Percentiles rank a stretch among this genome's conserved stretches.
Conservation (phyloP, 2,797 vertebrate genomes). For the Squalus acanthias region DNA sequence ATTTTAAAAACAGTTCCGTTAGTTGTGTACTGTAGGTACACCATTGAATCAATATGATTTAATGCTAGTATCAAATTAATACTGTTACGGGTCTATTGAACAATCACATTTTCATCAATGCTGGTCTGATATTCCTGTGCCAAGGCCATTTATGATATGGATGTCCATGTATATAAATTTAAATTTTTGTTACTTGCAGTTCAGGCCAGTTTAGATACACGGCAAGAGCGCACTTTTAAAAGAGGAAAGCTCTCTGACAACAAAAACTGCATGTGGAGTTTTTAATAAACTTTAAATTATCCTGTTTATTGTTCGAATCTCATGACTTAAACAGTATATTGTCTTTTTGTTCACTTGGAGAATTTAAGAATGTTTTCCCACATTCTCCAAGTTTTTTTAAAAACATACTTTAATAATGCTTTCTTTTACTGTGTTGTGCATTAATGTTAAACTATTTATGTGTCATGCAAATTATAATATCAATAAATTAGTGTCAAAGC, state of each 20-base stretch:
- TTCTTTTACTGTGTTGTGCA: slow-evolving; percentile 14
- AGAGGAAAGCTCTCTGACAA: background rate
- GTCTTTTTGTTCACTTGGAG: background rate
- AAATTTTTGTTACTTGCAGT: background rate
- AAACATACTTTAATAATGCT: background rate
- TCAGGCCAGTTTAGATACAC: background rate
- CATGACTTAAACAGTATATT: background rate
- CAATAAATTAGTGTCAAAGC: slow-evolving; percentile 37
- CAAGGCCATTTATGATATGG: background rate
- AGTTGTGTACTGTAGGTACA: background rate
- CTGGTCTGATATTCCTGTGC: background rate
- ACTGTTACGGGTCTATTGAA: background rate
- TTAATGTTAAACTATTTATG: slow-evolving; percentile 9
- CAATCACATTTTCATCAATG: background rate
- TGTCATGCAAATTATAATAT: slow-evolving; percentile 23
- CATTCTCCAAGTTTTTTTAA: slow-evolving; percentile 7
- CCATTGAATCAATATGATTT: background rate
- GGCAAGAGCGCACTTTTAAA: background rate
- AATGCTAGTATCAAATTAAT: background rate
- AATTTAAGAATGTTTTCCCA: background rate
- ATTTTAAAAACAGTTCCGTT: background rate
- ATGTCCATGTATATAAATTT: background rate
- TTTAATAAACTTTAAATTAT: slow-evolving; percentile 1
- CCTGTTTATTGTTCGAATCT: background rate
- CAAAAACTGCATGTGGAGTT: background rate